Percentiles rank a stretch among this genome's conserved stretches.
Evolutionary conservation across 2,888 invertebrate genomes (phyloP).

Genomic region (Gibbula magus): DNA sequence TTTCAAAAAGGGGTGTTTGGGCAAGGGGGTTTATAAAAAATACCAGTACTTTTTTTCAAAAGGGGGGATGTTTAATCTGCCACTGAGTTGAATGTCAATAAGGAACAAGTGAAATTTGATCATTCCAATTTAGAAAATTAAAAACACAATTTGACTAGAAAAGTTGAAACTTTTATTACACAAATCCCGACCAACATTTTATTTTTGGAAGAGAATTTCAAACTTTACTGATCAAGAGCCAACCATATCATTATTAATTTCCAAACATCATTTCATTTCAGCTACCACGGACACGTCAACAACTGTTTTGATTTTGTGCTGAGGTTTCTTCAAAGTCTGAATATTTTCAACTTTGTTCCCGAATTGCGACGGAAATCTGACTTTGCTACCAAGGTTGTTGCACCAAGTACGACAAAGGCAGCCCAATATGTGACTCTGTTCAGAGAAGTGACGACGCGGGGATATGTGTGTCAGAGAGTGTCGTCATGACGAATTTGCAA

Average conservation of each 20-base stretch:
- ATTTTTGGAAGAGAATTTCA: too few relatives aligned
- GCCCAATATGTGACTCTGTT: constrained; percentile 46
- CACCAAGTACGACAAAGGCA: constrained; percentile 39
- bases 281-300: constrained; percentile 18
- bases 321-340: constrained; percentile 34
- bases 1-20: too few relatives aligned
- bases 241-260: background rate
- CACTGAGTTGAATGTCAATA: too few relatives aligned
- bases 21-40: too few relatives aligned
- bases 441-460: constrained; percentile 33
- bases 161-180: too few relatives aligned
- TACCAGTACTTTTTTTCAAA: too few relatives aligned
- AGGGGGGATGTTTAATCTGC: too few relatives aligned
- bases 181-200: too few relatives aligned
- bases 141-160: too few relatives aligned
- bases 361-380: constrained; percentile 32
- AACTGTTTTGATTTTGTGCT: constrained; percentile 51
- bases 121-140: too few relatives aligned
- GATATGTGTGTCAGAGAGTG: constrained; percentile 30
- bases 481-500: background rate
- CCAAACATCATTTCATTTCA: background rate
- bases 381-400: constrained; percentile 42
- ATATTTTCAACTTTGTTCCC: constrained; percentile 30
- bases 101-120: too few relatives aligned
- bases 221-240: too few relatives aligned